phyloP scores from a whole-genome alignment of 1,140 invertebrate genomes.

The Melitaea cinxia region DNA sequence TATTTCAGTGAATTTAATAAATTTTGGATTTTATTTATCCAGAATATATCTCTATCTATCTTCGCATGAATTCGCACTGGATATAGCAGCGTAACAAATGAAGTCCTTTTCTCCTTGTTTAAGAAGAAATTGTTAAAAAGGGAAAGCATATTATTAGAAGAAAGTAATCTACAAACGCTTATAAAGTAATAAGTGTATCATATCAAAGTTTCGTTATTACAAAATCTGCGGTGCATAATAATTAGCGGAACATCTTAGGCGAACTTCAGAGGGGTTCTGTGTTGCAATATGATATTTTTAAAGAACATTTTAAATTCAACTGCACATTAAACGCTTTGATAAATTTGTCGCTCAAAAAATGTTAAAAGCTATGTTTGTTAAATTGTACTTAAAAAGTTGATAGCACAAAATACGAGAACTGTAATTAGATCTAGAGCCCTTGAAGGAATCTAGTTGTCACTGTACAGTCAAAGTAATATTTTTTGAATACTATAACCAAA shows the following conservation, averaged over 20 bases:
- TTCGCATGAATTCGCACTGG: too few species aligned
- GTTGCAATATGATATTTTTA: background rate
- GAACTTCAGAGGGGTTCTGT: background rate
- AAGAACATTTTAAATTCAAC: background rate
- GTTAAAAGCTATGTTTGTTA: conserved; percentile 7
- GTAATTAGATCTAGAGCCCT: conserved; percentile 52
- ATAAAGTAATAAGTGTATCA: too few species aligned
- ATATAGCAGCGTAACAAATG: too few species aligned
- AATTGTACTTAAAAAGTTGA: conserved; percentile 32
- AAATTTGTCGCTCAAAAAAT: background rate
- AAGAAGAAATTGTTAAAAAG: too few species aligned
- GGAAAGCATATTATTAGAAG: too few species aligned
- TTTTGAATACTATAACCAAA: background rate
- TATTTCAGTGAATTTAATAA: too few species aligned
- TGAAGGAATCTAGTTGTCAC: conserved; percentile 52
- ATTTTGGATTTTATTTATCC: too few species aligned
- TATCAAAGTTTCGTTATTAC: background rate
- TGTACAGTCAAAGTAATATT: conserved; percentile 21
- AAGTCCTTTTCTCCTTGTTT: too few species aligned
- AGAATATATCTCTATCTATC: too few species aligned
- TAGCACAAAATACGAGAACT: conserved; percentile 44
- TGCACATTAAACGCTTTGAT: conserved; percentile 4
- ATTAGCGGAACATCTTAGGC: background rate
- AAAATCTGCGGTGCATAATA: background rate
- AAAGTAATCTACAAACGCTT: too few species aligned